Percentiles rank a stretch among this genome's conserved stretches.
phyloP scores from a whole-genome alignment of 53 echinoderm and acorn worm genomes.

The Astropecten irregularis region DNA sequence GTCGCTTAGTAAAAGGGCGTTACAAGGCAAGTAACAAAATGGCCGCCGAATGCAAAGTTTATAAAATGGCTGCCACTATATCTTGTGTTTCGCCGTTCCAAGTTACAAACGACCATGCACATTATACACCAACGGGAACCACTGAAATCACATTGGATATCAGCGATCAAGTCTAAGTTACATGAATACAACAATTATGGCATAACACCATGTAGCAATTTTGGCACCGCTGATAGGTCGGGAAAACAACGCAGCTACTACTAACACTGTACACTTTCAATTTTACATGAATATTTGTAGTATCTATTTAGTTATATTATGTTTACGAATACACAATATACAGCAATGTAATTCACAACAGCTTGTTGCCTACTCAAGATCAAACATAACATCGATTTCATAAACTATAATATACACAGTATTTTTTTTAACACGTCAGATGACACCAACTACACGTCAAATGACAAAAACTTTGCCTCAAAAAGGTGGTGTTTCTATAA shows the following conservation, averaged over 20 bases:
- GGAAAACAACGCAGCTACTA: too few relatives aligned
- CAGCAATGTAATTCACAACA: conserved; percentile 24
- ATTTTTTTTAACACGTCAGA: not conserved
- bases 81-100: too few relatives aligned
- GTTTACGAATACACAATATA: conserved; percentile 56
- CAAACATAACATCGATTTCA: conserved; percentile 6
- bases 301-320: conserved; percentile 1
- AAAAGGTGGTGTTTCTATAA: conserved; percentile 54
- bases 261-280: conserved; percentile 43
- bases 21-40: too few relatives aligned
- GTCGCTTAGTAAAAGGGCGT: too few relatives aligned
- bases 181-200: too few relatives aligned
- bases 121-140: too few relatives aligned
- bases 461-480: conserved; percentile 47
- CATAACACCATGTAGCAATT: too few relatives aligned
- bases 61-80: too few relatives aligned
- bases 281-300: not conserved
- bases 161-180: too few relatives aligned
- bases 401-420: conserved; percentile 46
- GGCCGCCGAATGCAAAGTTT: too few relatives aligned
- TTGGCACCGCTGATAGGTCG: not conserved
- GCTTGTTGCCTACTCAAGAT: conserved; percentile 7
- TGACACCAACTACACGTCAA: conserved; percentile 21
- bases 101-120: too few relatives aligned
- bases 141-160: too few relatives aligned